These are phyloP conservation scores for Allophyes oxyacanthae DNA, from an alignment of 2,888 invertebrate species.

Conservation along the genomic window DNA sequence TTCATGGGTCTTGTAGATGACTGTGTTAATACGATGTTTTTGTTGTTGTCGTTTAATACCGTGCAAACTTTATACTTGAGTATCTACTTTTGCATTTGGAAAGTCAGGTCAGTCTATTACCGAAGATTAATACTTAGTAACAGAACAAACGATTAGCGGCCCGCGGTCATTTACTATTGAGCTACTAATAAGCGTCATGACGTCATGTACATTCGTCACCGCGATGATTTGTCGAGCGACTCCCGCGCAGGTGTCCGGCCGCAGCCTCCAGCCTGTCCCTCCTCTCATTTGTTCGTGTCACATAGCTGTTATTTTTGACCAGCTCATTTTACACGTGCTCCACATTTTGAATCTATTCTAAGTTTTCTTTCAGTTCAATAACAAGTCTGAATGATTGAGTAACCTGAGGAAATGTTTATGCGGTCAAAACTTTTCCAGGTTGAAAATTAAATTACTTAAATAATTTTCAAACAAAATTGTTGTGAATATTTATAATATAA, in stretches of 20 bases:
- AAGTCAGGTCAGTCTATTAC: conserved; percentile 9
- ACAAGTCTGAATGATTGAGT: conserved; percentile 33
- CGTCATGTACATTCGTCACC: conserved; percentile 51
- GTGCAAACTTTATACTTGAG: background rate
- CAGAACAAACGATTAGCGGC: conserved; percentile 49
- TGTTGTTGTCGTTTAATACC: conserved; percentile 19
- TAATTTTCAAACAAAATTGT: too few species aligned
- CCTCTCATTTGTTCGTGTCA: conserved; percentile 69
- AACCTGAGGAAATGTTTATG: conserved; percentile 19
- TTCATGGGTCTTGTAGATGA: conserved; percentile 30
- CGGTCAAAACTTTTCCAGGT: conserved; percentile 7
- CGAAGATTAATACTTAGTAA: conserved; percentile 43
- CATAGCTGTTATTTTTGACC: conserved; percentile 67
- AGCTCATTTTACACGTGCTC: conserved; percentile 50
- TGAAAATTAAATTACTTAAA: conserved; percentile 12
- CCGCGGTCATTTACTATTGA: conserved; percentile 48
- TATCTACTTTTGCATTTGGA: conserved; percentile 4
- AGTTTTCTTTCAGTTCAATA: conserved; percentile 41
- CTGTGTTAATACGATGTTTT: conserved; percentile 24
- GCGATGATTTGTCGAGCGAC: conserved; percentile 56
- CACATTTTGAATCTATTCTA: conserved; percentile 49
- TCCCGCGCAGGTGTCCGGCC: conserved; percentile 63
- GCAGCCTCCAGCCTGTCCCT: conserved; percentile 60
- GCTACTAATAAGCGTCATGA: conserved; percentile 51
- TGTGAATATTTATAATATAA: too few species aligned